Evolutionary conservation across 1,140 invertebrate species (phyloP).

Genomic region (Oryzaephilus surinamensis): DNA sequence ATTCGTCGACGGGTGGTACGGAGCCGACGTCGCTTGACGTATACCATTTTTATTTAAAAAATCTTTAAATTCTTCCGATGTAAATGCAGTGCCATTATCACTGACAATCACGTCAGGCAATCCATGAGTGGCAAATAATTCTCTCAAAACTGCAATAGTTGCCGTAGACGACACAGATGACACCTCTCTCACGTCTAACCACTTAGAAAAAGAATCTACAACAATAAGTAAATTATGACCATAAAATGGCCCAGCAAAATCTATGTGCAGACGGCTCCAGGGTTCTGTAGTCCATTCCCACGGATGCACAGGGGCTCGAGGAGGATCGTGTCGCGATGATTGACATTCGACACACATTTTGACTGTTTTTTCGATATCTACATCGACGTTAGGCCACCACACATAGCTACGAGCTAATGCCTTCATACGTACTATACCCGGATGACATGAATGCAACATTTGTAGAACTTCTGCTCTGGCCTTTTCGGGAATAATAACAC

Average conservation of each 20-base stretch:
- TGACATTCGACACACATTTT: background rate
- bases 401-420: slow-evolving; percentile 29
- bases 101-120: slow-evolving; percentile 31
- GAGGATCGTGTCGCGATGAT: slow-evolving; percentile 10
- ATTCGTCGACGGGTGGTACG: slow-evolving; percentile 29
- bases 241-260: slow-evolving; percentile 39
- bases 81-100: slow-evolving; percentile 35
- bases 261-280: slow-evolving; percentile 40
- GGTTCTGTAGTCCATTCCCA: slow-evolving; percentile 32
- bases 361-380: slow-evolving; percentile 30
- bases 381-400: slow-evolving; percentile 33
- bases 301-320: slow-evolving; percentile 14
- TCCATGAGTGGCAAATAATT: slow-evolving; percentile 28
- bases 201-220: too few relatives aligned
- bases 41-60: slow-evolving; percentile 32
- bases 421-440: slow-evolving; percentile 41
- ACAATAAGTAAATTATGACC: slow-evolving; percentile 34
- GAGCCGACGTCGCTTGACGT: slow-evolving; percentile 20
- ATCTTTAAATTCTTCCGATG: slow-evolving; percentile 29
- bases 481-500: slow-evolving; percentile 25
- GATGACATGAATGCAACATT: slow-evolving; percentile 36
- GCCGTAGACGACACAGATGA: slow-evolving; percentile 8
- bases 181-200: slow-evolving; percentile 28
- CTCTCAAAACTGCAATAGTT: slow-evolving; percentile 20
- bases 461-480: slow-evolving; percentile 21